A percentile compares a stretch with the other conserved stretches of the same genome.
phyloP scores from a whole-genome alignment of 2,113 vertebrate species.

The Bubo bubo region DNA sequence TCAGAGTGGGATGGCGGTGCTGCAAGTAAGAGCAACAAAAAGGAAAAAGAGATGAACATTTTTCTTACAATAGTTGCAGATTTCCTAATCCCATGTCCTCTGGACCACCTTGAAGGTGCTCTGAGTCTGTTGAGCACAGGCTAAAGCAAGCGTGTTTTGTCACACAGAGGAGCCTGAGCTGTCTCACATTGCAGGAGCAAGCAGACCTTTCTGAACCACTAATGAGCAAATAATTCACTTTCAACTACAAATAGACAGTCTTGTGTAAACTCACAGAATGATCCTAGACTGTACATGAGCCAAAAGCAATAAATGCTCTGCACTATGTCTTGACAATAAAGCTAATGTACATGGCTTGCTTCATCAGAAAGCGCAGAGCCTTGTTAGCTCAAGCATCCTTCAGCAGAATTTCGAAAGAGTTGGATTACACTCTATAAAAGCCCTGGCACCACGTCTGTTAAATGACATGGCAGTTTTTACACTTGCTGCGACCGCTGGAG shows the following conservation, averaged over 20 bases:
- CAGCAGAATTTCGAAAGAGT: not conserved
- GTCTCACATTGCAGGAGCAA: not conserved
- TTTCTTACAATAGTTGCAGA: not conserved
- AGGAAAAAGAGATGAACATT: not conserved
- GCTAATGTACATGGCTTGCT: not conserved
- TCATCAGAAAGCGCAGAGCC: not conserved
- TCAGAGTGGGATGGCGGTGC: not conserved
- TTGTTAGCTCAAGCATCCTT: not conserved
- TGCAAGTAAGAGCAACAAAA: not conserved
- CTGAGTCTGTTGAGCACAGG: not conserved
- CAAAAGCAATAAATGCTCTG: not conserved
- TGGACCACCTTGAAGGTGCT: not conserved
- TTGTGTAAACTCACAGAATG: not conserved
- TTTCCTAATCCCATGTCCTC: not conserved
- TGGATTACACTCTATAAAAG: not conserved
- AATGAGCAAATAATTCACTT: conserved; percentile 3
- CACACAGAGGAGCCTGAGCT: not conserved
- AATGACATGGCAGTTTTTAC: not conserved
- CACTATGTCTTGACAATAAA: not conserved
- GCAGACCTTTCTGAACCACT: not conserved
- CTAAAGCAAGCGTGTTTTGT: not conserved
- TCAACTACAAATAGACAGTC: not conserved
- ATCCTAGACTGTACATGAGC: not conserved
- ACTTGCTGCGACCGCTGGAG: not conserved
- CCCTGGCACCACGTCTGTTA: not conserved